Conservation (phyloP, 2,797 vertebrate species). For the Parotocinclus haroldoi region DNA sequence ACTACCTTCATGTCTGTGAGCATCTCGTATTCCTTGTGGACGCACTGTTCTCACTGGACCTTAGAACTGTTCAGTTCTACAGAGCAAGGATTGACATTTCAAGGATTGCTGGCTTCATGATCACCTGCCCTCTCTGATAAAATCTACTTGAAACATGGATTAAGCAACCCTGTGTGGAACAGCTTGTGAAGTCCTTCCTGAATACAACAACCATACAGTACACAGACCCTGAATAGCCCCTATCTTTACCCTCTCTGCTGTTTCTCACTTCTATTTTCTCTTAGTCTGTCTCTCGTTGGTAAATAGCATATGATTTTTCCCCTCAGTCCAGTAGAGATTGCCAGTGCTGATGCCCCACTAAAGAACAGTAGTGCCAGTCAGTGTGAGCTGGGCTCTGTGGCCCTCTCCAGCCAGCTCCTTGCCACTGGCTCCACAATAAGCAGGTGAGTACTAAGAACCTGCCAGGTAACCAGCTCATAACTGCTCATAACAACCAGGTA, state of each 20-base stretch:
- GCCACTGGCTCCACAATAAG: slow-evolving; percentile 78
- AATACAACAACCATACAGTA: too few relatives aligned
- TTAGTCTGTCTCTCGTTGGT: slow-evolving; percentile 53
- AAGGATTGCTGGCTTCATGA: not conserved
- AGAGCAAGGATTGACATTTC: not conserved
- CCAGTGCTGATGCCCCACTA: slow-evolving; percentile 71
- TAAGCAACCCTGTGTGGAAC: not conserved
- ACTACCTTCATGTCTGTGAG: slow-evolving; percentile 16
- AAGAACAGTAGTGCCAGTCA: slow-evolving; percentile 84
- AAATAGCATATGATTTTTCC: slow-evolving; percentile 83
- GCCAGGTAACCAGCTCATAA: slow-evolving; percentile 38
- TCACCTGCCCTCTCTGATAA: not conserved
- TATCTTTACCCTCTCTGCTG: not conserved
- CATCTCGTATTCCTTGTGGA: not conserved
- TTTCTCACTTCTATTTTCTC: slow-evolving; percentile 1
- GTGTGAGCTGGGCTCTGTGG: slow-evolving; percentile 72
- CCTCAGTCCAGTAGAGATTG: slow-evolving; percentile 85
- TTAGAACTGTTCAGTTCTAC: not conserved
- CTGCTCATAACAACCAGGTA: slow-evolving; percentile 19
- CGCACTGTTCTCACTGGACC: too few relatives aligned
- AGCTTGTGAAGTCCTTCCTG: too few relatives aligned
- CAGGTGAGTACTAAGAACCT: slow-evolving; percentile 77
- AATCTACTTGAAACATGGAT: not conserved
- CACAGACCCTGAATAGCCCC: slow-evolving; percentile 8
- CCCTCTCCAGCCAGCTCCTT: slow-evolving; percentile 76